Conservation (phyloP, 2,888 invertebrate genomes). For the Vandiemenella viatica region DNA sequence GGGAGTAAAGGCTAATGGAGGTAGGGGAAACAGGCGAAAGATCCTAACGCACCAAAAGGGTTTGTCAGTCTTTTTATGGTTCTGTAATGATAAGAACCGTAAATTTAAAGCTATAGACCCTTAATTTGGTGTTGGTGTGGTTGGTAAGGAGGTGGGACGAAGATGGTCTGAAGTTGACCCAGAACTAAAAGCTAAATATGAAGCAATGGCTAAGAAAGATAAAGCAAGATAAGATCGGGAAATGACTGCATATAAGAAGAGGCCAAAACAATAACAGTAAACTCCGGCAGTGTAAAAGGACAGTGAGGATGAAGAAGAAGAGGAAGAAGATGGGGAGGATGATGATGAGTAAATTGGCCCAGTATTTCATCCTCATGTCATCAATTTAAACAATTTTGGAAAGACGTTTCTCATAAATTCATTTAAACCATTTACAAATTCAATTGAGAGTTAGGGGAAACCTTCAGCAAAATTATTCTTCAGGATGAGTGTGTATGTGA, state of each 20-base stretch:
- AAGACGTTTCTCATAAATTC: constrained; percentile 6
- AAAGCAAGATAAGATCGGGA: constrained; percentile 92
- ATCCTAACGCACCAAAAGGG: constrained; percentile 97
- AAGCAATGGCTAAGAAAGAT: constrained; percentile 84
- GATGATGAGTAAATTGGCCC: constrained; percentile 33
- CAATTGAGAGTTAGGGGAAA: too few species aligned
- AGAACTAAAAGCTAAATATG: constrained; percentile 75
- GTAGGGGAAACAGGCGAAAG: constrained; percentile 85
- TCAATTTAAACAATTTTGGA: constrained; percentile 4
- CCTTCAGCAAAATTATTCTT: too few species aligned
- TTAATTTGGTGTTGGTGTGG: constrained; percentile 88
- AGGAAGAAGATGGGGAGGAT: constrained; percentile 45
- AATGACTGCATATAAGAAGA: constrained; percentile 76
- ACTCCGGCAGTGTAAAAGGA: constrained; percentile 27
- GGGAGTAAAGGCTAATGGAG: constrained; percentile 64
- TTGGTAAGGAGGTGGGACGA: constrained; percentile 90
- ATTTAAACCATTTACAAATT: not conserved
- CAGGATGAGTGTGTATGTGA: too few species aligned
- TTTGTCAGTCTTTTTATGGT: constrained; percentile 98
- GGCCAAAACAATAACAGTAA: constrained; percentile 28
- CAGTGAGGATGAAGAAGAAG: constrained; percentile 24
- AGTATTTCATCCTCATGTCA: constrained; percentile 23
- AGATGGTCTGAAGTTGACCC: constrained; percentile 85
- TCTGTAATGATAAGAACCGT: constrained; percentile 93
- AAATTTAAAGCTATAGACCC: constrained; percentile 88